Base-by-base conservation (phyloP, 2,888 invertebrate species). In the Stenodera caucasica region DNA sequence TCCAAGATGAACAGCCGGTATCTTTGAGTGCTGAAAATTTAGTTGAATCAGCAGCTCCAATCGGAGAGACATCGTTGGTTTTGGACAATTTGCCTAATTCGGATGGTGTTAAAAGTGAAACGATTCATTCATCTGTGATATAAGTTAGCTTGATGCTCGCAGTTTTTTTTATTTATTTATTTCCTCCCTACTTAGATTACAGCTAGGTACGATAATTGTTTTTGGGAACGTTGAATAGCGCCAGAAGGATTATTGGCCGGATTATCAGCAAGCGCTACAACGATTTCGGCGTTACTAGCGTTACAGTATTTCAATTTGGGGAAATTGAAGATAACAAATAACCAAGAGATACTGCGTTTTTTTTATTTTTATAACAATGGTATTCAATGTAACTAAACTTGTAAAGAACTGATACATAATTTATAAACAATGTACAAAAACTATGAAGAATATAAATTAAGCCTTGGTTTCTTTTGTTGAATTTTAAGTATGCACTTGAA, bases 31-130 rank as follows among this genome's bases (percentile, higher is more conserved):
- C 85, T 50, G 87, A 87, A 69, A 84, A 84, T 54, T 77, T 88
- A 65, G 85, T 88, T 4, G 82, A 86, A 26, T 84, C 84, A 1
- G 86, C 83, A 0, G 86, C 85, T 33, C 87, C 88, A 0, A 86
- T 87, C n/a, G 80, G 80, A 0, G 78, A 80, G 67, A 80, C 80
- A 35, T 81, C 81, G 4, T 67, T 81, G 57, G 79, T 80, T 59
- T 64, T 80, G 62, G 77, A 78, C 23, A 72, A 72, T 52, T 69
- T 75, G 64, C 67, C 73, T 57, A 71, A 69, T 58, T 62, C 67
- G 55, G 72, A 68, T 57, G 67, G 64, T 56, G 65, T 69, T 49
- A 76, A 77, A 63, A 62, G 64, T 57, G 63, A 63, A 57, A 65
- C 66, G 66, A 67, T 71, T 69, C 71, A 74, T 65, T 72, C 75